phyloP scores from a whole-genome alignment of 2,113 vertebrate species.

The Myrmecophaga tridactyla region DNA sequence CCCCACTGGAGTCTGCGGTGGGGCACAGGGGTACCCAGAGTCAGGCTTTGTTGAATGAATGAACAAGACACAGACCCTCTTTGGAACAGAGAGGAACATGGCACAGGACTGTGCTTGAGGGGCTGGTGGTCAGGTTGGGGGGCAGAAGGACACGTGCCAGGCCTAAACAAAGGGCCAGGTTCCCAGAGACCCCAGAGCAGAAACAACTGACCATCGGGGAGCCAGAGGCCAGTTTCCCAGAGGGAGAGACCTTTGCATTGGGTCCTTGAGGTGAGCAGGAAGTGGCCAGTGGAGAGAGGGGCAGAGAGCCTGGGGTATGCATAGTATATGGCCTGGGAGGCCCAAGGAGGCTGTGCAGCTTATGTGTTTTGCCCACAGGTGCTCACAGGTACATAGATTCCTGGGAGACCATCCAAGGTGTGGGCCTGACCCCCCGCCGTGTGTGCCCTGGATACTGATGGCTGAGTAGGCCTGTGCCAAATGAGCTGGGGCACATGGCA shows the following conservation, averaged over 20 bases:
- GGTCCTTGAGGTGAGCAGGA: background rate
- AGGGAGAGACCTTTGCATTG: background rate
- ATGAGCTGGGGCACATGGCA: background rate
- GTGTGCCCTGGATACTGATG: background rate
- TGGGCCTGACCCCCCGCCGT: background rate
- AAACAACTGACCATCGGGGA: background rate
- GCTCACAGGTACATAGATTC: background rate
- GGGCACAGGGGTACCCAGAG: background rate
- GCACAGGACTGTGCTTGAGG: background rate
- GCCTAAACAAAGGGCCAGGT: background rate
- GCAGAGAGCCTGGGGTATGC: background rate
- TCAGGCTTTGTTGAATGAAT: background rate
- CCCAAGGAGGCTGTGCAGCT: background rate
- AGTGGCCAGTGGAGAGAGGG: background rate
- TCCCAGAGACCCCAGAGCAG: background rate
- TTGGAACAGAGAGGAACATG: background rate
- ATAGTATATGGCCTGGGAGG: background rate
- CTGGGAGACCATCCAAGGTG: background rate
- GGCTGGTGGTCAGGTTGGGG: background rate
- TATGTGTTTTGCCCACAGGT: background rate
- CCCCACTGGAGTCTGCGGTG: background rate
- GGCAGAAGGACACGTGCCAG: too few relatives aligned
- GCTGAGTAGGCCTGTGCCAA: background rate
- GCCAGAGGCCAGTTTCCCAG: background rate
- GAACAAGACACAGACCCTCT: background rate